Percentiles rank a stretch among this genome's conserved stretches.
phyloP scores from a whole-genome alignment of 1,140 invertebrate species.

The Sesamia nonagrioides region DNA sequence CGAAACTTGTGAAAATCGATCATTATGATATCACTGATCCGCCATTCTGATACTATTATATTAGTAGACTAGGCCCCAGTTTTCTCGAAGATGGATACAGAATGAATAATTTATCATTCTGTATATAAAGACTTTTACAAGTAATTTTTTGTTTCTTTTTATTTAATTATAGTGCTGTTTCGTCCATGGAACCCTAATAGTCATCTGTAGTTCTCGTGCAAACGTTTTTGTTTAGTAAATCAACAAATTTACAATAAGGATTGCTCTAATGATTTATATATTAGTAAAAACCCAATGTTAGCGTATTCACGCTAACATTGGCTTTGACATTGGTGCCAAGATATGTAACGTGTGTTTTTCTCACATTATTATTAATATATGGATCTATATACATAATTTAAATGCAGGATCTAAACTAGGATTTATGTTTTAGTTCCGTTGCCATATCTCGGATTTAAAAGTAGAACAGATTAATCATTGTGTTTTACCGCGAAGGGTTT shows the following conservation, averaged over 20 bases:
- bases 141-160: too few relatives aligned
- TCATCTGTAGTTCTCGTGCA: conserved; percentile 20
- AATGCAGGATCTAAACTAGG: conserved; percentile 1
- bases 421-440: conserved; percentile 20
- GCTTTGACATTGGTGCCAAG: too few relatives aligned
- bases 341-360: conserved; percentile 5
- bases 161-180: too few relatives aligned
- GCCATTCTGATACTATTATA: too few relatives aligned
- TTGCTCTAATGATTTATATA: neutral
- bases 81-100: too few relatives aligned
- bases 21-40: too few relatives aligned
- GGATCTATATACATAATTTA: neutral
- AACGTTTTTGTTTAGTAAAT: conserved; percentile 25
- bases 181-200: conserved; percentile 19
- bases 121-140: too few relatives aligned
- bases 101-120: too few relatives aligned
- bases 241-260: neutral
- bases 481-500: conserved; percentile 6
- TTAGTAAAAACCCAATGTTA: conserved; percentile 1
- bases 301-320: neutral
- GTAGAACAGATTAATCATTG: neutral
- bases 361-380: conserved; percentile 13
- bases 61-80: too few relatives aligned
- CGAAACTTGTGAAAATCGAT: too few relatives aligned
- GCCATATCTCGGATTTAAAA: neutral